Percentiles rank a stretch among this genome's conserved stretches.
Evolutionary conservation across 2,888 invertebrate genomes (phyloP).

Genomic region (Macrophya alboannulata): DNA sequence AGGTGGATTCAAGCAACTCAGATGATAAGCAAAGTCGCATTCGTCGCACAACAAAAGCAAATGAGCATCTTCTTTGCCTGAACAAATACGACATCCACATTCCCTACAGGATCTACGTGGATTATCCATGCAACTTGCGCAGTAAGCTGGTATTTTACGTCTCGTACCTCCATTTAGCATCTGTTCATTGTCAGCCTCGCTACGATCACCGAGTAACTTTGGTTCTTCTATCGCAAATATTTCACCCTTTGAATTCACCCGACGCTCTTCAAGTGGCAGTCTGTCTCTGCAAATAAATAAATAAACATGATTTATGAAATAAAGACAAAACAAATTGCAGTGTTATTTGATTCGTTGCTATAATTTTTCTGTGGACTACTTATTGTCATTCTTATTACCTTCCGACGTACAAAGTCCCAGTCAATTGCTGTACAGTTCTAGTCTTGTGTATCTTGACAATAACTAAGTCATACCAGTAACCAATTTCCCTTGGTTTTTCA

Average conservation of each 20-base stretch:
- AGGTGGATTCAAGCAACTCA: slow-evolving; percentile 88
- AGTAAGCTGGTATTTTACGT: slow-evolving; percentile 82
- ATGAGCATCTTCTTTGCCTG: slow-evolving; percentile 87
- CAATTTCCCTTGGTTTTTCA: slow-evolving; percentile 85
- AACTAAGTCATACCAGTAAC: slow-evolving; percentile 87
- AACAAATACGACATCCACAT: slow-evolving; percentile 89
- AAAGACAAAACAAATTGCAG: neutral
- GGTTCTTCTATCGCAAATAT: slow-evolving; percentile 85
- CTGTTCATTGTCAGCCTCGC: slow-evolving; percentile 77
- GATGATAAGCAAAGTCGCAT: slow-evolving; percentile 89
- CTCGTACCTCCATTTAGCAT: slow-evolving; percentile 58
- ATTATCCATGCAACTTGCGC: slow-evolving; percentile 87
- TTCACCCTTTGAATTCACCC: slow-evolving; percentile 83
- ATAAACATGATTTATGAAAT: neutral
- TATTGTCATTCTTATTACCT: slow-evolving; percentile 82
- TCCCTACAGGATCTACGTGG: slow-evolving; percentile 85
- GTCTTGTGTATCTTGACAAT: slow-evolving; percentile 80
- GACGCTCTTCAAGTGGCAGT: slow-evolving; percentile 84
- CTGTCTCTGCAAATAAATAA: slow-evolving; percentile 71
- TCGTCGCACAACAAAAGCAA: slow-evolving; percentile 91
- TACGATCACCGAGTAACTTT: slow-evolving; percentile 80
- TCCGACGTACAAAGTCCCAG: slow-evolving; percentile 84
- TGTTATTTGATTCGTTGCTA: neutral
- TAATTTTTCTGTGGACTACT: slow-evolving; percentile 82
- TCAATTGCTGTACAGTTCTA: slow-evolving; percentile 79